Percentiles rank a stretch among this genome's conserved stretches.
Evolutionary conservation across 2,888 invertebrate genomes (phyloP).

Genomic region (Drosophila histrio): DNA sequence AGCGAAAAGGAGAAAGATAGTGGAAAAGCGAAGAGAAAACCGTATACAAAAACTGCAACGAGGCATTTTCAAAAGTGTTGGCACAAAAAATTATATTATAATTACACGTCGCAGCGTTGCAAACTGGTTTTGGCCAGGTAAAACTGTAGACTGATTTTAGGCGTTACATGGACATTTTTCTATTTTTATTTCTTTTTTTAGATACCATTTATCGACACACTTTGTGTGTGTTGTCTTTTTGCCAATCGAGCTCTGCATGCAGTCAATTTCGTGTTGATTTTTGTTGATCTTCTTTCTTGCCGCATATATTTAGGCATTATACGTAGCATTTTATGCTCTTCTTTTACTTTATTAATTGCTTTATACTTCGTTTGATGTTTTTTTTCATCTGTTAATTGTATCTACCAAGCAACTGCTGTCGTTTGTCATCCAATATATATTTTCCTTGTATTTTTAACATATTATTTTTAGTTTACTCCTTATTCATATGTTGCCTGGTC

Average conservation of each 20-base stretch:
- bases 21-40: slow-evolving; percentile 1
- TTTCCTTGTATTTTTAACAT: slow-evolving; percentile 36
- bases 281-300: slow-evolving; percentile 27
- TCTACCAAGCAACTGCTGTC: neutral
- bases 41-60: slow-evolving; percentile 39
- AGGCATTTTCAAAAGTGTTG: slow-evolving; percentile 48
- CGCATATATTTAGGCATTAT: slow-evolving; percentile 30
- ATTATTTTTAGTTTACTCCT: slow-evolving; percentile 1
- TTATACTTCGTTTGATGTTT: slow-evolving; percentile 9
- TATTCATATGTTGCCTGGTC: neutral
- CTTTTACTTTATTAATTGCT: slow-evolving; percentile 24
- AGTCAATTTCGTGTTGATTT: slow-evolving; percentile 48
- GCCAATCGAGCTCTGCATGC: slow-evolving; percentile 31
- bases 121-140: slow-evolving; percentile 10
- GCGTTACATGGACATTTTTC: slow-evolving; percentile 17
- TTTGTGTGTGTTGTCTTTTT: slow-evolving; percentile 4
- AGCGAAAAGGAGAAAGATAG: neutral
- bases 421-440: slow-evolving; percentile 8
- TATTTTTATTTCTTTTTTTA: neutral
- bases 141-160: slow-evolving; percentile 64
- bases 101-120: slow-evolving; percentile 58
- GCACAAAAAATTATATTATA: slow-evolving; percentile 64
- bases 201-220: neutral
- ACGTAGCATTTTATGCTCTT: neutral
- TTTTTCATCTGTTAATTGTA: neutral